Evolutionary conservation across 64 coral and sea anemone genomes (phyloP).

Genomic region (Pocillopora damicornis): DNA sequence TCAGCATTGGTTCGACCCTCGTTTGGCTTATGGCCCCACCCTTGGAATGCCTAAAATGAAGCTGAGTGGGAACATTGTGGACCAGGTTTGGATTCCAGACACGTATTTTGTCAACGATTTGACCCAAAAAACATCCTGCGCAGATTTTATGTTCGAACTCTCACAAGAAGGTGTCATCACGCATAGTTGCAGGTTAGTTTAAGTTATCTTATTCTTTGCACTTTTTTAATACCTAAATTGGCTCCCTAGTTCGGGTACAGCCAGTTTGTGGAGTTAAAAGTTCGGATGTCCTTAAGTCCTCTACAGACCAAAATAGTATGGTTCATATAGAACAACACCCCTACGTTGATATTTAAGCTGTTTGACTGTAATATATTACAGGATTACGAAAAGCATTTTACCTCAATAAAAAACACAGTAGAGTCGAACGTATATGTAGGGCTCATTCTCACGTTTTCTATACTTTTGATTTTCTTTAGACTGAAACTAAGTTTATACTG

Average conservation of each 20-base stretch:
- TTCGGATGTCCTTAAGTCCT: too few relatives aligned
- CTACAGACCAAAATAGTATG: too few relatives aligned
- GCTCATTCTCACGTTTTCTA: too few relatives aligned
- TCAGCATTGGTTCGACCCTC: constrained; percentile 53
- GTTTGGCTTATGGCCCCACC: constrained; percentile 25
- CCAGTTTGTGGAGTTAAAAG: too few relatives aligned
- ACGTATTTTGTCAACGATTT: constrained; percentile 50
- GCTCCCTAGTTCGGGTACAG: too few relatives aligned
- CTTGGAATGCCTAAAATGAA: constrained; percentile 23
- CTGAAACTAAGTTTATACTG: constrained; percentile 1
- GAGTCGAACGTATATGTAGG: too few relatives aligned
- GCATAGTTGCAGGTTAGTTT: constrained; percentile 38
- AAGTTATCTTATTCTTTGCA: neutral
- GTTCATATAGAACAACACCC: neutral
- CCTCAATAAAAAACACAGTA: too few relatives aligned
- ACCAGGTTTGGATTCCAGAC: constrained; percentile 60
- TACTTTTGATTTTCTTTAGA: neutral
- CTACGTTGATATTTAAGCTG: neutral
- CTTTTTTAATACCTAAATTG: neutral
- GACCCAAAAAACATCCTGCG: constrained; percentile 14
- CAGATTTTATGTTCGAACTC: constrained; percentile 31
- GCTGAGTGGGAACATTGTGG: constrained; percentile 10
- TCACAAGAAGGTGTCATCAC: neutral
- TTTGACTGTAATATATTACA: too few relatives aligned
- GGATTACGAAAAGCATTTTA: too few relatives aligned